Conservation (phyloP, 2,888 invertebrate species). For the Dolichomitus sp. region DNA sequence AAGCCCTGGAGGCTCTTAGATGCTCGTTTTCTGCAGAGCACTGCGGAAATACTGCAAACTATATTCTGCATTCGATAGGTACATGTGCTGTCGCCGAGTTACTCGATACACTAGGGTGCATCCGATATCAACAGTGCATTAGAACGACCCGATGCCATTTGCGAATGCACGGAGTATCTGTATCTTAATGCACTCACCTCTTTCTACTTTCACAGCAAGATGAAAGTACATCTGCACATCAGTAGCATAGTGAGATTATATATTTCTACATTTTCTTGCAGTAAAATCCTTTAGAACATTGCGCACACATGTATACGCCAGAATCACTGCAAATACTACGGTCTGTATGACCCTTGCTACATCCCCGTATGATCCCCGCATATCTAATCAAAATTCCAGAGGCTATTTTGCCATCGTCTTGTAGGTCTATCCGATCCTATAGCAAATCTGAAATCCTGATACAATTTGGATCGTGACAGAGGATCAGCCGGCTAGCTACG, state of each 20-base stretch:
- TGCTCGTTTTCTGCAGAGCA: slow-evolving; percentile 23
- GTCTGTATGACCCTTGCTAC: slow-evolving; percentile 17
- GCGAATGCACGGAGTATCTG: slow-evolving; percentile 26
- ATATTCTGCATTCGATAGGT: slow-evolving; percentile 24
- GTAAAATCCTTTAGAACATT: neutral
- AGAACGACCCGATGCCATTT: slow-evolving; percentile 44
- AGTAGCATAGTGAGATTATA: neutral
- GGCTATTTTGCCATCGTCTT: slow-evolving; percentile 47
- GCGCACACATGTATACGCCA: neutral
- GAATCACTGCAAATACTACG: slow-evolving; percentile 1
- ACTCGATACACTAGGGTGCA: slow-evolving; percentile 18
- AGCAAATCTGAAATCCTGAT: slow-evolving; percentile 65
- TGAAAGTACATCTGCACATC: slow-evolving; percentile 12
- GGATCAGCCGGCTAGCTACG: slow-evolving; percentile 16
- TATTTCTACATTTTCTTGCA: neutral
- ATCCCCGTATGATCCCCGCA: slow-evolving; percentile 38
- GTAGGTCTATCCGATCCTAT: slow-evolving; percentile 15
- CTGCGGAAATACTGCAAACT: slow-evolving; percentile 29
- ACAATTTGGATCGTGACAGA: slow-evolving; percentile 59
- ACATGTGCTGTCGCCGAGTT: slow-evolving; percentile 2
- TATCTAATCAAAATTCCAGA: slow-evolving; percentile 63
- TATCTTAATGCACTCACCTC: slow-evolving; percentile 4
- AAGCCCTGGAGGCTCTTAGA: slow-evolving; percentile 27
- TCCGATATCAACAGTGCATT: slow-evolving; percentile 47
- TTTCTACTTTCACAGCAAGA: slow-evolving; percentile 16